These are phyloP conservation scores for Tetrao urogallus DNA, from an alignment of 2,113 vertebrate genomes.

Conservation along the genomic window DNA sequence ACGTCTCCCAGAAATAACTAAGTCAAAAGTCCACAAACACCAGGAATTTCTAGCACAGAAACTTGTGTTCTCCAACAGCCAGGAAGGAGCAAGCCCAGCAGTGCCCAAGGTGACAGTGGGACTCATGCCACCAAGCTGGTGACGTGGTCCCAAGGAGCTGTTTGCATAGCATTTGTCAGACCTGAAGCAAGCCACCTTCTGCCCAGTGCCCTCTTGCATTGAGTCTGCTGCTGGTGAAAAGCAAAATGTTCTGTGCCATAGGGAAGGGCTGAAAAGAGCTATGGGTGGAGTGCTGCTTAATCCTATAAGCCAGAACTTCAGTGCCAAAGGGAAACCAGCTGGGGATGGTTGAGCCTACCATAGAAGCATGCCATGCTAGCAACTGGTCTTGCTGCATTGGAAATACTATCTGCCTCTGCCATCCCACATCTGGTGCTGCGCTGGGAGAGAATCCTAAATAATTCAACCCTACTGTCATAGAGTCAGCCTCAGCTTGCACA, in stretches of 20 bases:
- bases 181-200: background rate
- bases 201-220: background rate
- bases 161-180: background rate
- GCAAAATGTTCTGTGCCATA: background rate
- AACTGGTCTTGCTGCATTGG: background rate
- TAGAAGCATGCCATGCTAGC: background rate
- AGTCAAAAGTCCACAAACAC: background rate
- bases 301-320: background rate
- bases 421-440: background rate
- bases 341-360: background rate
- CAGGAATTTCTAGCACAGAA: background rate
- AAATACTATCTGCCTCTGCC: background rate
- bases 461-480: rapidly evolving
- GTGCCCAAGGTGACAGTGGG: background rate
- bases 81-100: background rate
- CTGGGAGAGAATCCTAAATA: background rate
- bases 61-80: rapidly evolving
- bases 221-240: background rate
- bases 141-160: background rate
- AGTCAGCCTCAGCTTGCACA: rapidly evolving
- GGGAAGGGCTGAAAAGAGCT: background rate
- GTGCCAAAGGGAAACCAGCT: background rate
- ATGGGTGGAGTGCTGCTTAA: background rate
- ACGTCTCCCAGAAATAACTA: background rate
- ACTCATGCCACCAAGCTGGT: background rate